Percentiles rank a stretch among this genome's conserved stretches.
Conservation (phyloP, 2,888 invertebrate genomes). For the Microctonus hyperodae region DNA sequence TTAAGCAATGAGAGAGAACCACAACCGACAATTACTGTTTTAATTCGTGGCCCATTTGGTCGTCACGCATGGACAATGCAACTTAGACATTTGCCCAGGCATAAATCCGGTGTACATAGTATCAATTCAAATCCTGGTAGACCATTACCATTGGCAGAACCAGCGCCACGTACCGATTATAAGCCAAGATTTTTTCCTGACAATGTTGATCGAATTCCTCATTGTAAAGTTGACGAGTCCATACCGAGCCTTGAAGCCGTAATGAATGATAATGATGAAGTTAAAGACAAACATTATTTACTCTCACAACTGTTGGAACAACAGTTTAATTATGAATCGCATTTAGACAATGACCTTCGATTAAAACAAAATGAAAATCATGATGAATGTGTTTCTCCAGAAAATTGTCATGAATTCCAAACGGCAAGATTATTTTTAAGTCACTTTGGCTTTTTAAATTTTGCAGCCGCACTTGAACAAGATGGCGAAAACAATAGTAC, state of each 20-base stretch:
- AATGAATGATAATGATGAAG: conserved; percentile 66
- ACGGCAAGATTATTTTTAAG: conserved; percentile 94
- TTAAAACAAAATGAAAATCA: conserved; percentile 62
- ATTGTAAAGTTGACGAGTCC: conserved; percentile 82
- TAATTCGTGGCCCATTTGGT: conserved; percentile 93
- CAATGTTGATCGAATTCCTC: conserved; percentile 78
- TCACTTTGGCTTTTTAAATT: conserved; percentile 87
- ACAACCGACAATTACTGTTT: conserved; percentile 87
- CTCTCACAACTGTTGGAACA: conserved; percentile 77
- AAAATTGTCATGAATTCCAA: conserved; percentile 91
- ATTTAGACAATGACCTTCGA: conserved; percentile 60
- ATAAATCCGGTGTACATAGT: conserved; percentile 75
- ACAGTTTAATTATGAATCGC: conserved; percentile 68
- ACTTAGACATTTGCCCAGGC: conserved; percentile 84
- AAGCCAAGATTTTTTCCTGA: conserved; percentile 82
- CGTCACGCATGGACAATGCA: conserved; percentile 95
- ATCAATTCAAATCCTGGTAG: conserved; percentile 72
- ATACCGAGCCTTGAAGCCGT: conserved; percentile 88
- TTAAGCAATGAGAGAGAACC: conserved; percentile 93
- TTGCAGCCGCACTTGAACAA: conserved; percentile 62
- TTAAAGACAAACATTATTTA: conserved; percentile 69
- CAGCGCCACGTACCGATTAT: conserved; percentile 72
- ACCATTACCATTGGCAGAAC: conserved; percentile 79
- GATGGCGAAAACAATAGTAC: conserved; percentile 46
- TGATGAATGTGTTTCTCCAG: conserved; percentile 81